A percentile compares a stretch with the other conserved stretches of the same genome.
Evolutionary conservation across 2,797 vertebrate species (phyloP).

Genomic region (Tinamus major): DNA sequence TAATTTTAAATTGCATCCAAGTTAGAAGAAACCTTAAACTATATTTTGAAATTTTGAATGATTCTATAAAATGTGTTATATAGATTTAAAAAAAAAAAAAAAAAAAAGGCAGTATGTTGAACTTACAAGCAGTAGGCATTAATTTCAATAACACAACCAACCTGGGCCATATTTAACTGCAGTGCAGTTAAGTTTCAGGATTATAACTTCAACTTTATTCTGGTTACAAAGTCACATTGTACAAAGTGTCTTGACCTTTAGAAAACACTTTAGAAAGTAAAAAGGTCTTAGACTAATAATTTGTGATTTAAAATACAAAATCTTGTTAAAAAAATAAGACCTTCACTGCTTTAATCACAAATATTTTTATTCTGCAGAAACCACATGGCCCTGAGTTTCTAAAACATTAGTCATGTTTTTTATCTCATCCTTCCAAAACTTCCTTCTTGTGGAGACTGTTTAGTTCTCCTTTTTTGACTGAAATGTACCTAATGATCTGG

Average conservation of each 20-base stretch:
- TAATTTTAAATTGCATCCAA: not conserved
- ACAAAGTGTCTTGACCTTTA: constrained; percentile 12
- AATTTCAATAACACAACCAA: not conserved
- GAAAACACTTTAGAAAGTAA: not conserved
- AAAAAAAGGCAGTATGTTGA: not conserved
- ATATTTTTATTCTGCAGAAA: constrained; percentile 37
- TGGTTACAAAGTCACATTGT: not conserved
- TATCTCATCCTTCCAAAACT: not conserved
- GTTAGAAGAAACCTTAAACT: not conserved
- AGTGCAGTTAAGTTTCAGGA: constrained; percentile 31
- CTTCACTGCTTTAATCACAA: constrained; percentile 34
- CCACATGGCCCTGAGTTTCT: constrained; percentile 45
- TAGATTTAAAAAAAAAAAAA: not conserved
- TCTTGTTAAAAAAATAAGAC: not conserved
- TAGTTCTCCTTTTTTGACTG: not conserved
- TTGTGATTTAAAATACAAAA: constrained; percentile 17
- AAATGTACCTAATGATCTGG: not conserved
- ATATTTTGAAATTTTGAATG: not conserved
- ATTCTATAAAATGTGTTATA: not conserved
- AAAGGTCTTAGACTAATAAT: constrained; percentile 12
- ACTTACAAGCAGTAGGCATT: not conserved
- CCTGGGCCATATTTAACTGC: not conserved
- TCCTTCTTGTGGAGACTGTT: not conserved
- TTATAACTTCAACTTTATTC: constrained; percentile 29
- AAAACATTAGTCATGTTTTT: constrained; percentile 11